A percentile compares a stretch with the other conserved stretches of the same genome.
Conservation (phyloP, 2,113 vertebrate genomes). For the Amblyopsis rosae region DNA sequence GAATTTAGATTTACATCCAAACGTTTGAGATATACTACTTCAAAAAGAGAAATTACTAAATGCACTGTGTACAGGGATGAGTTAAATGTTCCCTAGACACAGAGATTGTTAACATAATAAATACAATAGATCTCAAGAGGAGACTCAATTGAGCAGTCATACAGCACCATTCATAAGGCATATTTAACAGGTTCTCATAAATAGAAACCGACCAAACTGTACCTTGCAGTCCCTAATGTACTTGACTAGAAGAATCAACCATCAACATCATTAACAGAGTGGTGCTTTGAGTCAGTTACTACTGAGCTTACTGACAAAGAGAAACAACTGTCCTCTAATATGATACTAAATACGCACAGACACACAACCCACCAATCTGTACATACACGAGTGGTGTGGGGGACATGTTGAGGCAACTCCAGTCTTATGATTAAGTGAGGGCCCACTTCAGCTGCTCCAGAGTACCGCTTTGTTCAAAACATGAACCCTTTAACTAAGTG, state of each 20-base stretch:
- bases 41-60: too few relatives aligned
- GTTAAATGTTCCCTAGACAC: slow-evolving; percentile 27
- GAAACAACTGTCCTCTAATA: neutral
- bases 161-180: slow-evolving; percentile 28
- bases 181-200: slow-evolving; percentile 29
- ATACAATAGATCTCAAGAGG: slow-evolving; percentile 22
- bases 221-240: neutral
- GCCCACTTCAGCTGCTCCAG: slow-evolving; percentile 33
- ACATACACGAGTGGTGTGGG: slow-evolving; percentile 3
- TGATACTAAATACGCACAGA: neutral
- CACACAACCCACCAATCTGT: too few relatives aligned
- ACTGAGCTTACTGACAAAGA: neutral
- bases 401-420: slow-evolving; percentile 39
- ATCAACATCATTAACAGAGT: too few relatives aligned
- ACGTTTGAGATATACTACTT: neutral
- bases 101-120: slow-evolving; percentile 22
- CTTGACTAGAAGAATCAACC: too few relatives aligned
- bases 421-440: slow-evolving; percentile 41
- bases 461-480: neutral
- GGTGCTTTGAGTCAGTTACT: too few relatives aligned
- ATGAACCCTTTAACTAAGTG: slow-evolving; percentile 1
- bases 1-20: too few relatives aligned
- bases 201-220: slow-evolving; percentile 21
- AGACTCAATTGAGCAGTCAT: slow-evolving; percentile 26
- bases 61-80: slow-evolving; percentile 13